Conservation (phyloP, 37 sponge, comb jelly and placozoan species). For the Axinella damicornis region DNA sequence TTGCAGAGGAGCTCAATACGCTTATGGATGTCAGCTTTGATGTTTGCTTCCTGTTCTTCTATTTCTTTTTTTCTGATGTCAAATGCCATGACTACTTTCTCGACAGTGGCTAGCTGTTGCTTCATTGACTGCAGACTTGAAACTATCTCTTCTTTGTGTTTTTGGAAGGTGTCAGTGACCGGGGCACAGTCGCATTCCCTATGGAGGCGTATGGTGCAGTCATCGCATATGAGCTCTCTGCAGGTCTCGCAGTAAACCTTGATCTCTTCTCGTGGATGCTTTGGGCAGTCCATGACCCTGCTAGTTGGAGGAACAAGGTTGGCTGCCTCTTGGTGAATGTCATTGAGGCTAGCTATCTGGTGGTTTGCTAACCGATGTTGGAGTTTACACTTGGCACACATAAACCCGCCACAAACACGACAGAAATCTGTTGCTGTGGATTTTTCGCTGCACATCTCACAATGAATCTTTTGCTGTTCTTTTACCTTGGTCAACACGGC, state of each 20-base stretch:
- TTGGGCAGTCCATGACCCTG: not conserved
- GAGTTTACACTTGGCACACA: constrained; percentile 18
- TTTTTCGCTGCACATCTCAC: constrained; percentile 28
- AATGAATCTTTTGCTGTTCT: not conserved
- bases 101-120: not conserved
- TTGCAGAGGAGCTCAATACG: constrained; percentile 2
- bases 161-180: constrained; percentile 14
- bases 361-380: constrained; percentile 23
- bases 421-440: constrained; percentile 23
- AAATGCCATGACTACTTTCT: not conserved
- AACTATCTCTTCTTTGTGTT: constrained; percentile 17
- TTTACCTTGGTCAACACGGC: constrained; percentile 3
- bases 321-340: not conserved
- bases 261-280: not conserved
- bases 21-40: constrained; percentile 19
- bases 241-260: constrained; percentile 57
- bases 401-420: constrained; percentile 15
- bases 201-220: constrained; percentile 33
- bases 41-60: not conserved
- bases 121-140: constrained; percentile 8
- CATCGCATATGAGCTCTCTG: constrained; percentile 36
- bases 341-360: not conserved
- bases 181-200: constrained; percentile 21
- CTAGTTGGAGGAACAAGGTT: constrained; percentile 10
- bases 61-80: constrained; percentile 9